Conservation (phyloP, 2,888 invertebrate genomes). For the Diarsia mendica region DNA sequence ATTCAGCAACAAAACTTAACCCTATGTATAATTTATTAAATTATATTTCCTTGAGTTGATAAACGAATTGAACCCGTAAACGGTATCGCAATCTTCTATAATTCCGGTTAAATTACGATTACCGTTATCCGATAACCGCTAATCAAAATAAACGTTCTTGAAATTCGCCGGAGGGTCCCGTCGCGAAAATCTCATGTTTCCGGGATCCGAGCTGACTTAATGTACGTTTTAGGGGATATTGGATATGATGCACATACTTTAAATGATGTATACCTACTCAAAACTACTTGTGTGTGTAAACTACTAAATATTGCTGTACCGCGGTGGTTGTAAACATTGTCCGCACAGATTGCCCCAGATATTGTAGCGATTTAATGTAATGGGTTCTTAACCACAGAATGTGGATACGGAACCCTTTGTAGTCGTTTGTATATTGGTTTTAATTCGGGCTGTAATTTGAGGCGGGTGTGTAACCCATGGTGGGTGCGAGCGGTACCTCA, state of each 20-base stretch:
- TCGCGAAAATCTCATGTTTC: slow-evolving; percentile 8
- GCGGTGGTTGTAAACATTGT: neutral
- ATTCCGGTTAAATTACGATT: slow-evolving; percentile 25
- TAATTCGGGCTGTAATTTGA: slow-evolving; percentile 16
- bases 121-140: slow-evolving; percentile 23
- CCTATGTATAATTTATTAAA: too few relatives aligned
- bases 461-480: neutral
- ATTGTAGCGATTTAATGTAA: neutral
- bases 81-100: neutral
- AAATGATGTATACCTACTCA: too few relatives aligned
- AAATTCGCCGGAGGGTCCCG: neutral
- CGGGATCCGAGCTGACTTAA: neutral
- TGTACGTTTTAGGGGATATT: neutral
- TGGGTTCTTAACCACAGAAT: slow-evolving; percentile 29
- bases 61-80: neutral
- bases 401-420: slow-evolving; percentile 18
- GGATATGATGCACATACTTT: neutral
- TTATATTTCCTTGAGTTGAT: too few relatives aligned
- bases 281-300: neutral
- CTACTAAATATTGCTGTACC: neutral
- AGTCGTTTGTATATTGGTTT: slow-evolving; percentile 3
- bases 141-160: slow-evolving; percentile 18
- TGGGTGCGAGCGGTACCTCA: neutral
- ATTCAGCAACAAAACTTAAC: neutral
- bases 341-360: neutral